phyloP scores from a whole-genome alignment of 2,113 vertebrate genomes.

The Semnornis frantzii region DNA sequence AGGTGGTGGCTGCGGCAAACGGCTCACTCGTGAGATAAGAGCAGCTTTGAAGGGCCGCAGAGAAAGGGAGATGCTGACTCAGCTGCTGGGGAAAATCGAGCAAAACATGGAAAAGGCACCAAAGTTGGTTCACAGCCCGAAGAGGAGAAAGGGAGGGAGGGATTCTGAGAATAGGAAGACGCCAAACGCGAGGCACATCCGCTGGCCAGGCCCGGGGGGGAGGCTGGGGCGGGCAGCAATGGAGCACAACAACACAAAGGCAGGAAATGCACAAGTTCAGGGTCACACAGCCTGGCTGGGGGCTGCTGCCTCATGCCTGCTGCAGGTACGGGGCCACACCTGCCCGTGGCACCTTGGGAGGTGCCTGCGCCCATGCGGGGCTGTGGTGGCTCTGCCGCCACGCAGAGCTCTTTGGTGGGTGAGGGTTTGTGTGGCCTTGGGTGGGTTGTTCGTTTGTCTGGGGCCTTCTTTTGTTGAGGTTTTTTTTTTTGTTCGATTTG shows the following conservation, averaged over 20 bases:
- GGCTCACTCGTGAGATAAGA: not conserved
- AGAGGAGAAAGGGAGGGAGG: slow-evolving; percentile 53
- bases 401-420: too few species aligned
- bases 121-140: slow-evolving; percentile 2
- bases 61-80: slow-evolving; percentile 43
- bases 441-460: too few species aligned
- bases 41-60: slow-evolving; percentile 4
- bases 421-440: not conserved
- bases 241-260: slow-evolving; percentile 54
- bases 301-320: not conserved
- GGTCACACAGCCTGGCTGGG: not conserved
- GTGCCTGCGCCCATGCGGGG: too few species aligned
- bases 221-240: slow-evolving; percentile 27
- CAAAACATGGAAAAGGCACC: slow-evolving; percentile 28
- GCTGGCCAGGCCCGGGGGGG: not conserved
- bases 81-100: slow-evolving; percentile 38
- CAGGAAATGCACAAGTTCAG: slow-evolving; percentile 65
- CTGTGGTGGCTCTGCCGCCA: not conserved
- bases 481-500: too few species aligned
- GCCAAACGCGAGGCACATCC: slow-evolving; percentile 47
- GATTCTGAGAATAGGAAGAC: slow-evolving; percentile 64
- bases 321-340: too few species aligned
- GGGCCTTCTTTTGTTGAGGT: too few species aligned
- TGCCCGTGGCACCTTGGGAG: too few species aligned
- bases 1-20: slow-evolving; percentile 41